Evolutionary conservation across 53 echinoderm and acorn worm genomes (phyloP).

Genomic region (Hippasteria phrygiana): DNA sequence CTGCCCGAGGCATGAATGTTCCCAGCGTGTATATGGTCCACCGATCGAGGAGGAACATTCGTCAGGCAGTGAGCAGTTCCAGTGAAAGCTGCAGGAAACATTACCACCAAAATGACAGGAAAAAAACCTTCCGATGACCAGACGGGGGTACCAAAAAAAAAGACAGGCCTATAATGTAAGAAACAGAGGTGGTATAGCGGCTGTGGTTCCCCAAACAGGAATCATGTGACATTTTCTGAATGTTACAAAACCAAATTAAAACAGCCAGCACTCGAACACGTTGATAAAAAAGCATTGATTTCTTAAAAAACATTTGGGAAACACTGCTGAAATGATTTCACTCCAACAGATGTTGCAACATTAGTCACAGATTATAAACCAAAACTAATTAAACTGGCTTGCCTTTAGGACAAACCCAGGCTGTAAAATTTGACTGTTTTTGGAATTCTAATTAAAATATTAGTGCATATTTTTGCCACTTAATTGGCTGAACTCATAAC

Average conservation of each 20-base stretch:
- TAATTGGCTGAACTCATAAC: no score
- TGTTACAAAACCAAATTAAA: not conserved
- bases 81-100: constrained; percentile 43
- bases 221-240: not conserved
- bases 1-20: not conserved
- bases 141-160: not conserved
- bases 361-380: no score
- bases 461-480: no score
- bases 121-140: not conserved
- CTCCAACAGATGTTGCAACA: no score
- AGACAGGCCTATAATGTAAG: not conserved
- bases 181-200: not conserved
- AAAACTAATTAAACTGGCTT: no score
- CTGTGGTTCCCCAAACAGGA: not conserved
- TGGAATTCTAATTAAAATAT: no score
- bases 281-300: no score
- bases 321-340: no score
- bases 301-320: no score
- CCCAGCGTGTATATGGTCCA: not conserved
- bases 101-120: not conserved
- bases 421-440: no score
- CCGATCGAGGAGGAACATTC: not conserved
- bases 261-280: no score
- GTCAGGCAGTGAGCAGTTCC: not conserved
- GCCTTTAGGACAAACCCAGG: no score